Evolutionary conservation across 2,113 vertebrate genomes (phyloP).

Genomic region (Zosterops hypoxanthus): DNA sequence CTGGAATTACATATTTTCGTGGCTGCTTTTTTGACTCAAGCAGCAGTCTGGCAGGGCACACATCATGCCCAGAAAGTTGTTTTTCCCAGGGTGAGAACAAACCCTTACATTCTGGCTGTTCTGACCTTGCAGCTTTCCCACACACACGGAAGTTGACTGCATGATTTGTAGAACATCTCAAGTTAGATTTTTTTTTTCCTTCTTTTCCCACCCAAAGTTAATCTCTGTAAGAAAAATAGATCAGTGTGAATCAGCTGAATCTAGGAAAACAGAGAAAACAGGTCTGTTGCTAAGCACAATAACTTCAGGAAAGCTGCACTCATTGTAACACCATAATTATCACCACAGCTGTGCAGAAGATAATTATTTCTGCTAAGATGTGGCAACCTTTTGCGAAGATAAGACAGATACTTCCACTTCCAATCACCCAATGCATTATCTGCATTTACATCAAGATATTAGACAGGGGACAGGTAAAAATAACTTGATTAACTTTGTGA

Average conservation of each 20-base stretch:
- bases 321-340: background rate
- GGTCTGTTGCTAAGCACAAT: background rate
- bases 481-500: background rate
- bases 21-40: background rate
- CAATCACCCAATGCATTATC: background rate
- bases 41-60: background rate
- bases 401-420: background rate
- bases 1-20: background rate
- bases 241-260: background rate
- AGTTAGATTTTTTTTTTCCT: background rate
- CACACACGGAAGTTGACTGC: background rate
- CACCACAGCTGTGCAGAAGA: background rate
- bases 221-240: background rate
- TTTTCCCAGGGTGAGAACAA: constrained; percentile 39
- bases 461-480: background rate
- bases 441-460: background rate
- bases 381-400: background rate
- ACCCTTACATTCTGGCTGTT: background rate
- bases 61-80: background rate
- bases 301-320: background rate
- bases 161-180: background rate
- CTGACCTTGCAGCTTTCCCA: constrained; percentile 20
- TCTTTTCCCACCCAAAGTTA: background rate
- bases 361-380: background rate
- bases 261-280: background rate